Percentiles rank a stretch among this genome's conserved stretches.
phyloP scores from a whole-genome alignment of 2,797 vertebrate genomes.

The Avahi laniger region DNA sequence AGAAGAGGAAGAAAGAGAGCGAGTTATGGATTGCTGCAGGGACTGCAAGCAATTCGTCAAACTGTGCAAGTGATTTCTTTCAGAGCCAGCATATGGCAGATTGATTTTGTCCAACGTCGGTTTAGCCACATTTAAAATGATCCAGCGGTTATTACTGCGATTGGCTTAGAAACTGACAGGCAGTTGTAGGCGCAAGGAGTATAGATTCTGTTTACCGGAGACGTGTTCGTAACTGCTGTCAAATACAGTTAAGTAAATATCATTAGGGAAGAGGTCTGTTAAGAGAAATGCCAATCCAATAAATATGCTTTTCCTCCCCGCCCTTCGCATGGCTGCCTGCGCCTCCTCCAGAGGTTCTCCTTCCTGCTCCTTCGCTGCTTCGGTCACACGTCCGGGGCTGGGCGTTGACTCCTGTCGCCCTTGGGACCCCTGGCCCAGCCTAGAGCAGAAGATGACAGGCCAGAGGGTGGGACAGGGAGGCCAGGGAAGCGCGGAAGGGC shows the following conservation, averaged over 20 bases:
- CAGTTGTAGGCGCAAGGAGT: slow-evolving; percentile 89
- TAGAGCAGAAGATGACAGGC: not conserved
- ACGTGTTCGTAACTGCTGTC: slow-evolving; percentile 89
- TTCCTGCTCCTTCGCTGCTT: not conserved
- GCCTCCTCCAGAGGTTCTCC: slow-evolving; percentile 43
- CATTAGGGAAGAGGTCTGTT: slow-evolving; percentile 85
- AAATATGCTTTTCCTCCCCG: slow-evolving; percentile 81
- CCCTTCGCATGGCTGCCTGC: slow-evolving; percentile 62
- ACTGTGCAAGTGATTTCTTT: slow-evolving; percentile 89
- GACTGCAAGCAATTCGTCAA: slow-evolving; percentile 89
- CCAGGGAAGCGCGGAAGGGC: not conserved
- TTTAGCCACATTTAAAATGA: slow-evolving; percentile 90
- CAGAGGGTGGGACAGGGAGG: not conserved
- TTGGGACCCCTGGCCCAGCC: not conserved
- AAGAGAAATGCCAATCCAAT: slow-evolving; percentile 85
- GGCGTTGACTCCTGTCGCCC: not conserved
- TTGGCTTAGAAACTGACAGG: slow-evolving; percentile 92
- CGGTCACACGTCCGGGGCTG: not conserved
- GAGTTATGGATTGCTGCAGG: slow-evolving; percentile 88
- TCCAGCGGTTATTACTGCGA: slow-evolving; percentile 92
- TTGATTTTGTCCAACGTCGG: slow-evolving; percentile 92
- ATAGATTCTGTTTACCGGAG: slow-evolving; percentile 88
- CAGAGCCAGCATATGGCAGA: slow-evolving; percentile 93
- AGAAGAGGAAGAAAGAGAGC: slow-evolving; percentile 64
- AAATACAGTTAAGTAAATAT: slow-evolving; percentile 89